A percentile compares a stretch with the other conserved stretches of the same genome.
Conservation (phyloP, 2,888 invertebrate genomes). For the Vannuccia rotundouncinata region DNA sequence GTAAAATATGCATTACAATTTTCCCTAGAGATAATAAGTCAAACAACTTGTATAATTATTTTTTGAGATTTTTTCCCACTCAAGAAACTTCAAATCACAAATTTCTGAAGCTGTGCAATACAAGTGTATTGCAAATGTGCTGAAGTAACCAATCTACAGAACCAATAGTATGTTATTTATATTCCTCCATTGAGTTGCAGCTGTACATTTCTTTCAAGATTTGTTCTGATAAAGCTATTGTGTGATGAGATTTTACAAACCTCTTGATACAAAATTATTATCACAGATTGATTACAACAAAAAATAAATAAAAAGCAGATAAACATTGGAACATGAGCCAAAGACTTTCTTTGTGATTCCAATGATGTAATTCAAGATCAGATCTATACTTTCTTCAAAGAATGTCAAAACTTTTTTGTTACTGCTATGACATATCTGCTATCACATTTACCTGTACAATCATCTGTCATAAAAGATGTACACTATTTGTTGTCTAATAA, state of each 20-base stretch:
- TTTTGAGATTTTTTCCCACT: too few relatives aligned
- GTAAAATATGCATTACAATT: too few relatives aligned
- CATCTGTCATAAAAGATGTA: background rate
- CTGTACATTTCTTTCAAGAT: too few relatives aligned
- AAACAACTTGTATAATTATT: too few relatives aligned
- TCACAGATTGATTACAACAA: slow-evolving; percentile 23
- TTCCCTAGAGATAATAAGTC: too few relatives aligned
- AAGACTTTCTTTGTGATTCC: background rate
- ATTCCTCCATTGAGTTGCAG: too few relatives aligned
- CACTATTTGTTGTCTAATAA: background rate
- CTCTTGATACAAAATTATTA: background rate
- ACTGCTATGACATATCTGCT: slow-evolving; percentile 5
- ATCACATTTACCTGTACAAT: background rate
- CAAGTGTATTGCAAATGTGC: too few relatives aligned
- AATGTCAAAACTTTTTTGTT: slow-evolving; percentile 6
- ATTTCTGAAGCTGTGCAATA: too few relatives aligned
- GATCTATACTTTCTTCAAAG: background rate
- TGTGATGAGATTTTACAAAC: background rate
- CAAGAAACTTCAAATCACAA: too few relatives aligned
- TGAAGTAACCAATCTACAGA: too few relatives aligned
- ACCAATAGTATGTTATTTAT: too few relatives aligned
- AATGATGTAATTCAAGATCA: background rate
- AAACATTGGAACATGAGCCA: slow-evolving; percentile 10
- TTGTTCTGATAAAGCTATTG: too few relatives aligned
- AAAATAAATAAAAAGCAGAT: background rate